A percentile compares a stretch with the other conserved stretches of the same genome.
These are phyloP conservation scores for Engraulis encrasicolus DNA, from an alignment of 2,113 vertebrate species.

Conservation along the genomic window DNA sequence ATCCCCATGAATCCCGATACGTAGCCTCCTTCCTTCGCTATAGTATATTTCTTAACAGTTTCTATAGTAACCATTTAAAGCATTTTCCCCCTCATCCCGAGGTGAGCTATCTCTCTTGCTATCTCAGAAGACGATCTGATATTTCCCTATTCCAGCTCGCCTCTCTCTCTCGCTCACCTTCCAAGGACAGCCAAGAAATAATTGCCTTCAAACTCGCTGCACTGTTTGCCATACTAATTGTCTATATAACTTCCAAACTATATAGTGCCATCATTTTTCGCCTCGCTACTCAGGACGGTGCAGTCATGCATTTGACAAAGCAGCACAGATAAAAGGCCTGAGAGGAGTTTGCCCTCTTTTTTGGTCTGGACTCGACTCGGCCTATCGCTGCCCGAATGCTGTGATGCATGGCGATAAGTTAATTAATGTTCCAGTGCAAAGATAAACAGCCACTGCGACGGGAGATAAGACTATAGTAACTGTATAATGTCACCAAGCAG, in stretches of 20 bases:
- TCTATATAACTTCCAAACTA: background rate
- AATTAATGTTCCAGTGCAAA: constrained; percentile 46
- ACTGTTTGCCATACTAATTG: background rate
- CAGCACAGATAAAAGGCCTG: background rate
- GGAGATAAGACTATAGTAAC: constrained; percentile 43
- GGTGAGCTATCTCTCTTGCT: constrained; percentile 22
- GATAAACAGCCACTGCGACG: constrained; percentile 47
- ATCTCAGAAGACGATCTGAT: constrained; percentile 28
- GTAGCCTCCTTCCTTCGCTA: constrained; percentile 31
- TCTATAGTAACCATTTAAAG: constrained; percentile 46
- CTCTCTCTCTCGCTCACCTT: background rate
- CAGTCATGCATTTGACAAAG: background rate
- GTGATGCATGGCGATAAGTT: constrained; percentile 55
- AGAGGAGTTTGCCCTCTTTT: background rate
- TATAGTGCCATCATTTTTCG: background rate
- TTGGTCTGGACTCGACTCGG: background rate
- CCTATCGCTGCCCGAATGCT: constrained; percentile 38
- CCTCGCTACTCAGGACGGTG: background rate
- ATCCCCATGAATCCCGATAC: constrained; percentile 34
- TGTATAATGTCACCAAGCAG: constrained; percentile 37
- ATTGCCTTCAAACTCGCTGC: background rate
- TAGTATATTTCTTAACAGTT: constrained; percentile 41
- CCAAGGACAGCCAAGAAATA: background rate
- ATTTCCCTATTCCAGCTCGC: constrained; percentile 33
- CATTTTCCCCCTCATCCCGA: background rate